phyloP scores from a whole-genome alignment of 2,888 invertebrate species.

The Ophraella communa region DNA sequence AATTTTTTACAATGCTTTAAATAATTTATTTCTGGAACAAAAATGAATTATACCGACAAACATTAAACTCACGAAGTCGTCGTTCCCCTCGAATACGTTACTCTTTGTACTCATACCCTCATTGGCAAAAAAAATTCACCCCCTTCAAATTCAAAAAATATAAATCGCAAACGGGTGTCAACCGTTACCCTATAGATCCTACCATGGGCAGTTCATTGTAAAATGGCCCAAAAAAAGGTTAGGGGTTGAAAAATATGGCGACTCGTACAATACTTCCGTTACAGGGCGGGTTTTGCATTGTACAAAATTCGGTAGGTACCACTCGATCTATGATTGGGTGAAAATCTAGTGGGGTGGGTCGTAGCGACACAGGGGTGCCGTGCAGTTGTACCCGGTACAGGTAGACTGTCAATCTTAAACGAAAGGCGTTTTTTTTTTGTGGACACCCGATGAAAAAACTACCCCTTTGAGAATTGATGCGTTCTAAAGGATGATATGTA shows the following conservation, averaged over 20 bases:
- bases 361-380: slow-evolving; percentile 30
- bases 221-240: slow-evolving; percentile 35
- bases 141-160: slow-evolving; percentile 11
- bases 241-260: slow-evolving; percentile 38
- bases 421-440: slow-evolving; percentile 36
- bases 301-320: slow-evolving; percentile 45
- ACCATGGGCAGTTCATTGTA: slow-evolving; percentile 13
- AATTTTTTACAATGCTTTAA: background rate
- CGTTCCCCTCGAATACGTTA: slow-evolving; percentile 28
- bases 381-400: slow-evolving; percentile 23
- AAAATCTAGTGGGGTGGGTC: slow-evolving; percentile 40
- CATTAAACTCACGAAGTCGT: background rate
- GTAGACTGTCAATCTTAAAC: slow-evolving; percentile 23
- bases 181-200: slow-evolving; percentile 19
- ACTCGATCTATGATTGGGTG: slow-evolving; percentile 39
- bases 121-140: slow-evolving; percentile 22
- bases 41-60: slow-evolving; percentile 11
- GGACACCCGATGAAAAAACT: slow-evolving; percentile 33
- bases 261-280: slow-evolving; percentile 37
- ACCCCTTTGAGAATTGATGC: slow-evolving; percentile 41
- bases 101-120: slow-evolving; percentile 19
- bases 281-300: slow-evolving; percentile 48
- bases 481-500: slow-evolving; percentile 43
- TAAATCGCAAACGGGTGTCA: slow-evolving; percentile 14
- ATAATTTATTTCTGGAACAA: background rate